A percentile compares a stretch with the other conserved stretches of the same genome.
phyloP scores from a whole-genome alignment of 2,888 invertebrate species.

The Archips crataeganus region DNA sequence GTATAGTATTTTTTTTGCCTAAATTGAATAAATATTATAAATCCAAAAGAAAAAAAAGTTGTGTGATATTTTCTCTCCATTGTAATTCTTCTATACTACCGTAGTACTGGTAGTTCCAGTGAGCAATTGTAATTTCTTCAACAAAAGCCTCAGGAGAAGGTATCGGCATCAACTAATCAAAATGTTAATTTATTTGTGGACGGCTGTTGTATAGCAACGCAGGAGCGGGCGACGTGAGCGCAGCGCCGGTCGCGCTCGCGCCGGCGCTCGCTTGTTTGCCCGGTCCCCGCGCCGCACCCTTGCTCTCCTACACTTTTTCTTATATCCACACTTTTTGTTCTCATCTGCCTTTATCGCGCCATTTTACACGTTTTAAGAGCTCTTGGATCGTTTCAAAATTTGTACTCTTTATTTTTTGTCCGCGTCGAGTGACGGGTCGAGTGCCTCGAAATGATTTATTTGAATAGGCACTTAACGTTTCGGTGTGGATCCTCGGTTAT shows the following conservation, averaged over 20 bases:
- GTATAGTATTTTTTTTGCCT: too few relatives aligned
- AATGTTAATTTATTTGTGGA: neutral
- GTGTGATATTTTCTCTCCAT: too few relatives aligned
- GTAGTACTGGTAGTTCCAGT: too few relatives aligned
- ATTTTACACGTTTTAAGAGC: constrained; percentile 75
- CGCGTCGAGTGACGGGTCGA: constrained; percentile 71
- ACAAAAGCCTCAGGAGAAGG: neutral
- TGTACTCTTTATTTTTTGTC: constrained; percentile 73
- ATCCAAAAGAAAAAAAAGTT: too few relatives aligned
- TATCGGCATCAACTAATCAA: neutral
- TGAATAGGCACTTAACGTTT: constrained; percentile 71
- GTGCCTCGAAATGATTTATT: constrained; percentile 78
- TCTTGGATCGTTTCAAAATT: constrained; percentile 71
- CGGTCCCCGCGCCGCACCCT: constrained; percentile 35
- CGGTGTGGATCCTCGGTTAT: constrained; percentile 56
- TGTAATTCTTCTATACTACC: too few relatives aligned
- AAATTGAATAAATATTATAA: too few relatives aligned
- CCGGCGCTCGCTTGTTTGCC: constrained; percentile 40
- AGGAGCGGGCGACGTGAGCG: neutral
- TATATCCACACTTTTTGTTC: constrained; percentile 47
- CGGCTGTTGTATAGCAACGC: neutral
- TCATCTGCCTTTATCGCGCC: constrained; percentile 58
- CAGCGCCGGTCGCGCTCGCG: constrained; percentile 54
- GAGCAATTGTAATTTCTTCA: neutral
- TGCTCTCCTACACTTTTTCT: constrained; percentile 14